A percentile compares a stretch with the other conserved stretches of the same genome.
Conservation (phyloP, 92 coral and sea anemone genomes). For the Bergia puertoricense region DNA sequence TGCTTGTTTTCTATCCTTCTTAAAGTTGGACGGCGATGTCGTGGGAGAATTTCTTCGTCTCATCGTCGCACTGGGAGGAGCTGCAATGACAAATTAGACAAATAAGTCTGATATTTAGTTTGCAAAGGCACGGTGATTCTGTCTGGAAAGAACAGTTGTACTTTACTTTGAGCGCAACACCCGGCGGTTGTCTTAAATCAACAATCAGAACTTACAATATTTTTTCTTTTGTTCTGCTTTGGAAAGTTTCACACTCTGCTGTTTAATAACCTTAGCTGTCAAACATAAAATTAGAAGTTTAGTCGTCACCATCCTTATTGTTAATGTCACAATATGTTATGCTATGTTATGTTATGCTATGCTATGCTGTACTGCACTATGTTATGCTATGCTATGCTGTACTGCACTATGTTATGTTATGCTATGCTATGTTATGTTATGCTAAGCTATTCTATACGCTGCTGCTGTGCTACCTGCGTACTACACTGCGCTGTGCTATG, state of each 20-base stretch:
- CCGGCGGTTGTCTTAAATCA: not conserved
- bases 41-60: slow-evolving; percentile 88
- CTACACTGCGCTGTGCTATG: not conserved
- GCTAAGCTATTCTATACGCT: not conserved
- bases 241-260: not conserved
- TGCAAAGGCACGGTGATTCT: not conserved
- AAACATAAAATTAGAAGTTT: not conserved
- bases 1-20: slow-evolving; percentile 65
- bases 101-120: not conserved
- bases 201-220: not conserved
- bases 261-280: slow-evolving; percentile 1
- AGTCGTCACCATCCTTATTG: not conserved
- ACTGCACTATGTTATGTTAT: no score
- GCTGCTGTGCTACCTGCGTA: no score
- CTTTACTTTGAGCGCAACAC: not conserved
- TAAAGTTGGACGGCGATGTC: slow-evolving; percentile 74
- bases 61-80: slow-evolving; percentile 83
- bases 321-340: not conserved
- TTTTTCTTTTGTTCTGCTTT: not conserved
- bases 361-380: not conserved
- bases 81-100: slow-evolving; percentile 36
- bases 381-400: not conserved
- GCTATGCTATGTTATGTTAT: not conserved
- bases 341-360: not conserved
- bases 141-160: not conserved